A percentile compares a stretch with the other conserved stretches of the same genome.
These are phyloP conservation scores for Tetragonula carbonaria DNA, from an alignment of 2,888 invertebrate genomes.

Conservation along the genomic window DNA sequence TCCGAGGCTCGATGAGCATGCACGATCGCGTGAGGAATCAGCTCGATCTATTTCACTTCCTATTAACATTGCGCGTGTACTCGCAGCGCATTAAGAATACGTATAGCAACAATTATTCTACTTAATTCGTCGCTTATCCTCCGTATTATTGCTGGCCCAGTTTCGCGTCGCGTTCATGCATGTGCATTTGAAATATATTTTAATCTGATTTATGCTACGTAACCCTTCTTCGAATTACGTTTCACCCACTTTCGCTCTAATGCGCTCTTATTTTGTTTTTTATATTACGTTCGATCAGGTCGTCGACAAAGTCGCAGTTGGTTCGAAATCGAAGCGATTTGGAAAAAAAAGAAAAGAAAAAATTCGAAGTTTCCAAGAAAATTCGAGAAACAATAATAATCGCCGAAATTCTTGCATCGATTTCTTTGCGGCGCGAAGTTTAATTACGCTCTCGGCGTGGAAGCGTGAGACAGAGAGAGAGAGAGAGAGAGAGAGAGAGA, in stretches of 20 bases:
- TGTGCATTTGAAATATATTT: background rate
- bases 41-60: background rate
- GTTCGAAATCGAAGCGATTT: too few species aligned
- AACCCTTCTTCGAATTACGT: background rate
- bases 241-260: too few species aligned
- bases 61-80: background rate
- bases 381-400: too few species aligned
- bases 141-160: background rate
- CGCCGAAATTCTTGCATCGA: too few species aligned
- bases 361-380: too few species aligned
- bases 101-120: background rate
- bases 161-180: background rate
- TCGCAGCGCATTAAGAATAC: background rate
- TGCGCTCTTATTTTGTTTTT: too few species aligned
- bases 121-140: conserved; percentile 3
- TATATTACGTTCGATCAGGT: background rate
- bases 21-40: conserved; percentile 2
- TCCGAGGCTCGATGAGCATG: background rate
- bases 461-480: too few species aligned
- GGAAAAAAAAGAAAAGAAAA: too few species aligned
- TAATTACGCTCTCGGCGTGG: too few species aligned
- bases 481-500: background rate
- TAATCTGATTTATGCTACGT: background rate
- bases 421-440: too few species aligned
- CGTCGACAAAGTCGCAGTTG: too few species aligned